A percentile compares a stretch with the other conserved stretches of the same genome.
Conservation (phyloP, 2,113 vertebrate species). For the Hypocryptadius cinnamomeus region DNA sequence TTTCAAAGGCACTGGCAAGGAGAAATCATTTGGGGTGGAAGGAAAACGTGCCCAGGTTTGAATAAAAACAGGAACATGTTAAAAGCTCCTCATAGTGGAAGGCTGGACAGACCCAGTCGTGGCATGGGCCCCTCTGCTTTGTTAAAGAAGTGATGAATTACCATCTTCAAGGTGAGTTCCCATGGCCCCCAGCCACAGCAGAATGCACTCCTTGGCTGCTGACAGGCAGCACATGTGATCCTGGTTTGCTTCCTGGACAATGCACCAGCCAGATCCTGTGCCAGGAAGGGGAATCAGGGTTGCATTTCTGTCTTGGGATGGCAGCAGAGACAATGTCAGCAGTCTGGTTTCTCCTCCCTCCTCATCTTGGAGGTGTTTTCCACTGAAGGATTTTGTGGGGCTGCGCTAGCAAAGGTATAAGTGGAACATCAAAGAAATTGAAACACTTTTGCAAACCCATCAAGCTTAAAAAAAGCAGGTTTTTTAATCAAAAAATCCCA, state of each 20-base stretch:
- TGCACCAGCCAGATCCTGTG: background rate
- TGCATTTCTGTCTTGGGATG: background rate
- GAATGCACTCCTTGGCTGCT: background rate
- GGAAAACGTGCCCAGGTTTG: background rate
- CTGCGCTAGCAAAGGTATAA: background rate
- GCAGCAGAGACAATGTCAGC: background rate
- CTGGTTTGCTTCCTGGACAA: background rate
- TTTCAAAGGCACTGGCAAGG: background rate
- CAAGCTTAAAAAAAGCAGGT: background rate
- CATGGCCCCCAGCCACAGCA: background rate
- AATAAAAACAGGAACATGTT: background rate
- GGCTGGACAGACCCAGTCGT: accelerated
- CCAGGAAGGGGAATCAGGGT: background rate
- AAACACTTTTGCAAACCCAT: background rate
- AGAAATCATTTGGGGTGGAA: background rate
- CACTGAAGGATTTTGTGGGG: background rate
- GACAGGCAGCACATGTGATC: background rate
- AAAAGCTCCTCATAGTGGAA: background rate
- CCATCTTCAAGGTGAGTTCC: background rate
- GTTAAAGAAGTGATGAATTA: background rate
- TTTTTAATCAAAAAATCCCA: background rate
- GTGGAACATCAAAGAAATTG: background rate
- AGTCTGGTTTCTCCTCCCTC: background rate
- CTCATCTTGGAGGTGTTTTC: background rate
- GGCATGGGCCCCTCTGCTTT: background rate